These are phyloP conservation scores for Drosophila algonquin DNA, from an alignment of 2,888 invertebrate genomes.

Conservation along the genomic window DNA sequence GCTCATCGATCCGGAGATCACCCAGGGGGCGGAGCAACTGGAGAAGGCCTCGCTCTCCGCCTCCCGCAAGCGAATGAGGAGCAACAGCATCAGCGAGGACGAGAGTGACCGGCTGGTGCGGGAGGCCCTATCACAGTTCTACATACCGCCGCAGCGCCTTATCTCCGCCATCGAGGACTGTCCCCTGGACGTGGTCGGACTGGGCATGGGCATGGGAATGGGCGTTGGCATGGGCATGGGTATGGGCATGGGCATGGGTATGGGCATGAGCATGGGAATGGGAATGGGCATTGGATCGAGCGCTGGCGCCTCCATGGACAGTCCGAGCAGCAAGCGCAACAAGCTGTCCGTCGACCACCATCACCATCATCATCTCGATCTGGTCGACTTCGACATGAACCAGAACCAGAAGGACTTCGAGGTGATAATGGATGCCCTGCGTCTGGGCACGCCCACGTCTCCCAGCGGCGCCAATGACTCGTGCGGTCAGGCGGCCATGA, in stretches of 20 bases:
- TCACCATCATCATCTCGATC: conserved; percentile 70
- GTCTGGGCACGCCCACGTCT: conserved; percentile 82
- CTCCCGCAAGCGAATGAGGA: conserved; percentile 84
- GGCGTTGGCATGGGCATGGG: conserved; percentile 41
- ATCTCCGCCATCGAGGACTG: conserved; percentile 89
- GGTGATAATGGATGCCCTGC: conserved; percentile 84
- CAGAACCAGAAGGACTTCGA: conserved; percentile 84
- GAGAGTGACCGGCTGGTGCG: conserved; percentile 88
- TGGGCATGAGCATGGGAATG: conserved; percentile 53
- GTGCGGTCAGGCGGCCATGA: conserved; percentile 87
- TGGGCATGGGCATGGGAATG: conserved; percentile 47
- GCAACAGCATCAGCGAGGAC: conserved; percentile 84
- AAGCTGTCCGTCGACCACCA: conserved; percentile 46
- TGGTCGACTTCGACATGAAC: conserved; percentile 82
- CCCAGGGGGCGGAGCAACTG: conserved; percentile 84
- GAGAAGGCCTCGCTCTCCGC: conserved; percentile 82
- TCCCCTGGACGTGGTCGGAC: conserved; percentile 79
- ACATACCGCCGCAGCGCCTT: conserved; percentile 88
- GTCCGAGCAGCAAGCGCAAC: conserved; percentile 50
- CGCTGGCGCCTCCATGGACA: conserved; percentile 35
- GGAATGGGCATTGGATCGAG: conserved; percentile 38
- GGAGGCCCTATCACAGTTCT: conserved; percentile 89
- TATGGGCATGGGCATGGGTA: conserved; percentile 30
- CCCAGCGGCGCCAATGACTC: conserved; percentile 83
- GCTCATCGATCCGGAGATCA: conserved; percentile 84